Evolutionary conservation across 2,888 invertebrate species (phyloP), one percentile per base, ranked within the genome.

Genomic region (Caenorhabditis sulstoni): DNA sequence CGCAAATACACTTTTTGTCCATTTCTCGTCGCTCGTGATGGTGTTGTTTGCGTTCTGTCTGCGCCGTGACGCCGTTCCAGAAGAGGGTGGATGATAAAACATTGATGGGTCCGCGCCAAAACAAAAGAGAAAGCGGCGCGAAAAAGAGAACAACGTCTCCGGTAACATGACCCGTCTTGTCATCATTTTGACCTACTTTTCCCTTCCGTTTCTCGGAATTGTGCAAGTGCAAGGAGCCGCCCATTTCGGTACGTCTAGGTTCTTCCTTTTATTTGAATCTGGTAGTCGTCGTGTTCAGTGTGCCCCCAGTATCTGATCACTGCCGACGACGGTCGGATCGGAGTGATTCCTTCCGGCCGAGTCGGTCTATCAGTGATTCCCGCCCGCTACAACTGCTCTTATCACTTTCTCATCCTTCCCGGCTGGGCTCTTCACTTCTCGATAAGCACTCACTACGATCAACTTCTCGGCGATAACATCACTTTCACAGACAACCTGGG

Each of bases 381-480:
- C 16, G 55, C 67, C 1, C 45, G 29, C 7, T 75, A 49, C 22
- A 52, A 67, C 49, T 75, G 75, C 29, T 18, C 50, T 0, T 75
- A 75, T 62, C 47, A 67, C 12, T 75, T 75, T 47, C 18, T 52
- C 29, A 67, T 75, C 7, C 57, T 55, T 18, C 55, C 75, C 9
- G 75, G 75, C n/a, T 75, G 55, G 67, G 75, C 67, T 14, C 58
- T 75, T 8, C 75, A 67, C 18, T 75, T 75, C 11, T 75, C 75
- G 0, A 75, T 75, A 49, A 67, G 67, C 55, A 75, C 75, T 16
- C 61, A 75, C 44, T 75, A 67, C 44, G 75, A 75, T 22, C 45
- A 49, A 18, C 22, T 55, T 8, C 47, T 66, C n/a, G 75, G 67
- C 8, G 75, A 75, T 41, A 41, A 57, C n/a, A 75, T 75, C 35